Percentiles rank a stretch among this genome's conserved stretches.
Evolutionary conservation across 2,888 invertebrate genomes (phyloP).

Genomic region (Tetragonula carbonaria): DNA sequence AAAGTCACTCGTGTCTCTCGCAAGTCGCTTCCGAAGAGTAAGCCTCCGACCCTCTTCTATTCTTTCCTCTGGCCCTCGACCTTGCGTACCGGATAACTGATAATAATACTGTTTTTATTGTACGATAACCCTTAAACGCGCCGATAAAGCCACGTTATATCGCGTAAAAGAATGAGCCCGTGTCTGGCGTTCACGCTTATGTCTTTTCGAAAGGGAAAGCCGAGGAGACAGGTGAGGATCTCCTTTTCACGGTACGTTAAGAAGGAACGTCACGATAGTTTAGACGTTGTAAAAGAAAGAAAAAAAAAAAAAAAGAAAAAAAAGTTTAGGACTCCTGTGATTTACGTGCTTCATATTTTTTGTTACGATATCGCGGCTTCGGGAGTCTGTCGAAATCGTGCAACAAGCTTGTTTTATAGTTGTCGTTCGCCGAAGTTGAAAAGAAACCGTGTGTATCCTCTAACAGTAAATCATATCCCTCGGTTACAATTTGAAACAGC

Average conservation of each 20-base stretch:
- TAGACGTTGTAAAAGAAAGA: background rate
- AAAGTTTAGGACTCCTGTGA: background rate
- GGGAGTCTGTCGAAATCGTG: background rate
- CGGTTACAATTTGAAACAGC: background rate
- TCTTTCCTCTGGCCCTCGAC: slow-evolving; percentile 67
- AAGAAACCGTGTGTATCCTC: background rate
- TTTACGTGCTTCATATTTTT: slow-evolving; percentile 3
- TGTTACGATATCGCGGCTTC: background rate
- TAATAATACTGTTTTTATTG: slow-evolving; percentile 84
- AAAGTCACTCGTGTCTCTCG: slow-evolving; percentile 82
- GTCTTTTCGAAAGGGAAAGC: slow-evolving; percentile 30
- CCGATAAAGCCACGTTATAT: slow-evolving; percentile 82
- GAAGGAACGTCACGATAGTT: background rate
- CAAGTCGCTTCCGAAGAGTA: slow-evolving; percentile 75
- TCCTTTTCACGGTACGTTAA: background rate
- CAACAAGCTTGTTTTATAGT: slow-evolving; percentile 4
- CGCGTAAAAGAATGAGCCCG: slow-evolving; percentile 82
- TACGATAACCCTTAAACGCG: slow-evolving; percentile 83
- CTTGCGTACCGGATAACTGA: slow-evolving; percentile 80
- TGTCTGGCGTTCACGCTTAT: slow-evolving; percentile 63
- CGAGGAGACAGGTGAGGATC: slow-evolving; percentile 16
- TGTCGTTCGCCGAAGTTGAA: background rate
- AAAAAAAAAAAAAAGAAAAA: too few species aligned
- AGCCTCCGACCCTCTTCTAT: slow-evolving; percentile 59
- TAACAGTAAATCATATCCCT: background rate